phyloP scores from a whole-genome alignment of 2,888 invertebrate genomes.

The Hydrotaea diabolus region DNA sequence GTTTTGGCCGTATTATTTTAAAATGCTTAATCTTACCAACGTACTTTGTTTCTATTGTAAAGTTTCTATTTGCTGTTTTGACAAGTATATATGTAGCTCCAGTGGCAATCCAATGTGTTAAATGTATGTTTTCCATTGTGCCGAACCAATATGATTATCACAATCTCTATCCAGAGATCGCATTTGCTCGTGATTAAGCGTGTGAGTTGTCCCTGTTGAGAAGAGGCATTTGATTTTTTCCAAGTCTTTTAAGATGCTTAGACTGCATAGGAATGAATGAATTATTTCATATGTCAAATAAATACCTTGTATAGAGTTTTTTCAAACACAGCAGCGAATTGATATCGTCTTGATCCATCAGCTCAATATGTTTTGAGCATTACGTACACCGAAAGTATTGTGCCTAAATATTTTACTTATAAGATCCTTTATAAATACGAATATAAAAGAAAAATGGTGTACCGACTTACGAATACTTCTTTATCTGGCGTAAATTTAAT shows the following conservation, averaged over 20 bases:
- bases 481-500: neutral
- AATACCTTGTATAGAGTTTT: neutral
- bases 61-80: neutral
- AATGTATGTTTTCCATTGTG: constrained; percentile 6
- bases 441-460: neutral
- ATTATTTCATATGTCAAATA: neutral
- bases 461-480: neutral
- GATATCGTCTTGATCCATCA: neutral
- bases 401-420: neutral
- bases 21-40: constrained; percentile 23
- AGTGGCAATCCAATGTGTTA: constrained; percentile 1
- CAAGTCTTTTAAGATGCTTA: neutral
- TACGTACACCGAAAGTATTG: neutral
- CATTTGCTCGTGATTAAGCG: constrained; percentile 1
- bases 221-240: constrained; percentile 23
- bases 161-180: constrained; percentile 3
- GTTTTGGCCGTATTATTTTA: neutral
- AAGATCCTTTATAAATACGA: neutral
- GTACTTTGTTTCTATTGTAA: neutral
- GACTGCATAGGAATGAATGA: neutral
- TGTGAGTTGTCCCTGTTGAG: neutral
- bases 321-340: neutral
- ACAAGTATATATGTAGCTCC: constrained; percentile 27
- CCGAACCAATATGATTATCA: constrained; percentile 1
- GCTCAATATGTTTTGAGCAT: neutral